phyloP scores from a whole-genome alignment of 2,888 invertebrate species.

The Didymodactylos carnosus region DNA sequence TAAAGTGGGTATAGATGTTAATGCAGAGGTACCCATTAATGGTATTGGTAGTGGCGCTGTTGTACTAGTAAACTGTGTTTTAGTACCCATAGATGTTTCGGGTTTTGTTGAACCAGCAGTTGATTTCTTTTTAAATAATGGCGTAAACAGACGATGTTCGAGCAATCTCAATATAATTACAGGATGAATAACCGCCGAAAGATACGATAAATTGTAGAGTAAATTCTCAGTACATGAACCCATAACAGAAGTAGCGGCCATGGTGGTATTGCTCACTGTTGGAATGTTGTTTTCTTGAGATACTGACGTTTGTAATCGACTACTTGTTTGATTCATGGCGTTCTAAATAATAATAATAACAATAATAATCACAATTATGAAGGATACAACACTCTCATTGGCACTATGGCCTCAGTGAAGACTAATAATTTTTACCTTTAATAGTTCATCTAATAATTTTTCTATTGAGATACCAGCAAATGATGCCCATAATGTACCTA shows the following conservation, averaged over 20 bases:
- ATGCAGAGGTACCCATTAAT: not conserved
- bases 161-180: constrained; percentile 40
- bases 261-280: too few relatives aligned
- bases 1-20: not conserved
- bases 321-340: not conserved
- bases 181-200: constrained; percentile 40
- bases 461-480: constrained; percentile 7
- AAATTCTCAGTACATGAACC: not conserved
- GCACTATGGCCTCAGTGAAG: too few relatives aligned
- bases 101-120: not conserved
- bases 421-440: not conserved
- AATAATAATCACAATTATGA: too few relatives aligned
- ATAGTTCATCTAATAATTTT: constrained; percentile 3
- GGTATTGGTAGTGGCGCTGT: too few relatives aligned
- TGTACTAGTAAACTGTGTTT: not conserved
- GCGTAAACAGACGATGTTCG: constrained; percentile 38
- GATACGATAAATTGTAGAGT: constrained; percentile 23
- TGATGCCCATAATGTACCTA: not conserved
- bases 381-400: too few relatives aligned
- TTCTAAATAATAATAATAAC: not conserved
- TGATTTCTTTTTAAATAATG: constrained; percentile 5
- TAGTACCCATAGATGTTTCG: not conserved
- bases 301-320: too few relatives aligned
- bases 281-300: not conserved
- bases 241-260: not conserved